These are phyloP conservation scores for Enchytraeus crypticus DNA, from an alignment of 2,888 invertebrate species.

Conservation along the genomic window DNA sequence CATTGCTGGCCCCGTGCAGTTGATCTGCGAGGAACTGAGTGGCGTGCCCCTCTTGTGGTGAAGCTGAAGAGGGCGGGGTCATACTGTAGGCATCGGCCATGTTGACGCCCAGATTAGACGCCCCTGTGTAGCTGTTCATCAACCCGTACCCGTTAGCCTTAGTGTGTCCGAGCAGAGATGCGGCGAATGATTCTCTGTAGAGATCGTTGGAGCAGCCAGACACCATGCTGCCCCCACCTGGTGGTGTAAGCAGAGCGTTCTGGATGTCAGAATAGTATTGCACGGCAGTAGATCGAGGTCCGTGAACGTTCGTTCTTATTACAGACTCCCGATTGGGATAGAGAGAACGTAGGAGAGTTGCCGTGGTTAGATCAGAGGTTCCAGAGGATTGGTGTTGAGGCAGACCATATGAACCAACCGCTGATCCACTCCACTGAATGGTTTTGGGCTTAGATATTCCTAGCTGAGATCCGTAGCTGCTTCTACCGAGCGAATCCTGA, in stretches of 20 bases:
- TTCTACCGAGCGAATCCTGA: not conserved
- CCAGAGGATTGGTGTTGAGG: too few species aligned
- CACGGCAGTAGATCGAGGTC: conserved; percentile 31
- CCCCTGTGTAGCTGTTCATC: conserved; percentile 14
- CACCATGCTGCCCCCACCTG: conserved; percentile 39
- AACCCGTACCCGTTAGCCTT: conserved; percentile 14
- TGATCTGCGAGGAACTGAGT: conserved; percentile 26
- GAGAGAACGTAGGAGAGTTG: conserved; percentile 76
- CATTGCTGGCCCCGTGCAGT: conserved; percentile 8
- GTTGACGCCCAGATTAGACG: conserved; percentile 9
- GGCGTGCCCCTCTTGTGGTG: conserved; percentile 71
- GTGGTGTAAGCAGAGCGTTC: conserved; percentile 77
- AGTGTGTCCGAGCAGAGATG: conserved; percentile 5
- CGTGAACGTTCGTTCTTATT: conserved; percentile 61
- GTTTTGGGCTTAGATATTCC: conserved; percentile 39
- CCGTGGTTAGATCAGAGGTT: conserved; percentile 62
- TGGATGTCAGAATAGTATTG: conserved; percentile 37
- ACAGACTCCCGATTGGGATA: conserved; percentile 91
- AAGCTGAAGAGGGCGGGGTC: conserved; percentile 94
- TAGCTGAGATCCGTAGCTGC: not conserved
- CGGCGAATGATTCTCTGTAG: conserved; percentile 21
- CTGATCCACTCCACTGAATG: conserved; percentile 79
- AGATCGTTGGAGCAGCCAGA: not conserved
- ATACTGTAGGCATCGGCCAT: conserved; percentile 58
- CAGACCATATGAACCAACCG: conserved; percentile 47